Conservation (phyloP, 2,888 invertebrate genomes). For the Microctonus aethiopoides region DNA sequence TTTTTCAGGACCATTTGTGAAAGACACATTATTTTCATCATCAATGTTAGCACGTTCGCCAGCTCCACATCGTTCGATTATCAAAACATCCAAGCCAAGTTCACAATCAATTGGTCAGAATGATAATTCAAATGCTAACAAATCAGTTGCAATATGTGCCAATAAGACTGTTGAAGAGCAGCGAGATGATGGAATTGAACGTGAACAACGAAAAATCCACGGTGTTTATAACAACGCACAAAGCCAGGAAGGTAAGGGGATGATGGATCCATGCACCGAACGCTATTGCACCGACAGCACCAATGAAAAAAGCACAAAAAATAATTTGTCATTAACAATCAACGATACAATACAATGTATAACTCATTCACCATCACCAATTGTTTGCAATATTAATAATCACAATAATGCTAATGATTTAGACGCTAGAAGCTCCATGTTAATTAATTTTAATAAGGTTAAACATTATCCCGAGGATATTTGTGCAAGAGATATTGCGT, state of each 20-base stretch:
- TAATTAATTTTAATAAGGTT: conserved; percentile 48
- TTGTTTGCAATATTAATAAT: neutral
- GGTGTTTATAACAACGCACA: conserved; percentile 82
- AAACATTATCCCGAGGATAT: conserved; percentile 49
- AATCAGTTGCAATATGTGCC: conserved; percentile 72
- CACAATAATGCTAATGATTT: neutral
- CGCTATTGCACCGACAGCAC: conserved; percentile 55
- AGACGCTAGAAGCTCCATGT: neutral
- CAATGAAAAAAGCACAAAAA: conserved; percentile 43
- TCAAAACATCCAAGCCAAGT: conserved; percentile 58
- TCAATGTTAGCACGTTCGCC: conserved; percentile 67
- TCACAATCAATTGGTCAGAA: conserved; percentile 28
- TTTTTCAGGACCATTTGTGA: conserved; percentile 75
- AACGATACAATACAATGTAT: conserved; percentile 3
- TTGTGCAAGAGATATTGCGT: conserved; percentile 55
- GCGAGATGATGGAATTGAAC: conserved; percentile 67
- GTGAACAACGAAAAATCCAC: conserved; percentile 66
- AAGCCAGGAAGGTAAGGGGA: conserved; percentile 78
- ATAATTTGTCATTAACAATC: conserved; percentile 4
- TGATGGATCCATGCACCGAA: conserved; percentile 37
- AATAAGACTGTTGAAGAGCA: conserved; percentile 64
- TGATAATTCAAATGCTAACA: conserved; percentile 61
- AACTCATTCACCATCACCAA: neutral
- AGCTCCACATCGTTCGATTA: conserved; percentile 66
- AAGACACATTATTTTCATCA: conserved; percentile 69